These are phyloP conservation scores for Pristionchus exspectatus DNA, from an alignment of 2,888 invertebrate species.

Conservation along the genomic window DNA sequence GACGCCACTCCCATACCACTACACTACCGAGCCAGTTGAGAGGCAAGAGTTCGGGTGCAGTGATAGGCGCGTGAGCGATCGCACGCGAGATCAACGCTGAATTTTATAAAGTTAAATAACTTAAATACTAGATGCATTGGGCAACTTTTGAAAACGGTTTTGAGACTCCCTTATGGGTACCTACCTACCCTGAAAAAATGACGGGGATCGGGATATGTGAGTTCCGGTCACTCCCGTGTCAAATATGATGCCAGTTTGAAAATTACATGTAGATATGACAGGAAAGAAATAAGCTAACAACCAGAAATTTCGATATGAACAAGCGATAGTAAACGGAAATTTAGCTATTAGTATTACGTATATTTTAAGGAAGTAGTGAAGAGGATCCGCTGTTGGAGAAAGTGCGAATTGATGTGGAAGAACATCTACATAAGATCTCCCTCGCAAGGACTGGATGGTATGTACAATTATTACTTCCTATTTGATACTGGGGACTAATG, in stretches of 20 bases:
- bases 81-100: no score
- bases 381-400: constrained; percentile 45
- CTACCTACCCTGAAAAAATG: no score
- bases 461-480: neutral
- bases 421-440: constrained; percentile 40
- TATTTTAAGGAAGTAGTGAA: neutral
- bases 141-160: no score
- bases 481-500: neutral
- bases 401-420: constrained; percentile 24
- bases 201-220: no score
- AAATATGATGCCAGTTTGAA: neutral
- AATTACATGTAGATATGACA: neutral
- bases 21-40: no score
- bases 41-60: no score
- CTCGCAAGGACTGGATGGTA: constrained; percentile 48
- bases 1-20: no score
- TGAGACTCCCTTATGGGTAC: no score
- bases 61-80: no score
- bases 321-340: neutral
- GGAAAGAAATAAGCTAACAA: neutral
- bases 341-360: neutral
- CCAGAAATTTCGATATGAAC: neutral
- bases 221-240: no score
- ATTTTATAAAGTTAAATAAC: no score
- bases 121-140: no score